Base-by-base conservation (phyloP, 2,797 vertebrate species). In the Champsocephalus esox region DNA sequence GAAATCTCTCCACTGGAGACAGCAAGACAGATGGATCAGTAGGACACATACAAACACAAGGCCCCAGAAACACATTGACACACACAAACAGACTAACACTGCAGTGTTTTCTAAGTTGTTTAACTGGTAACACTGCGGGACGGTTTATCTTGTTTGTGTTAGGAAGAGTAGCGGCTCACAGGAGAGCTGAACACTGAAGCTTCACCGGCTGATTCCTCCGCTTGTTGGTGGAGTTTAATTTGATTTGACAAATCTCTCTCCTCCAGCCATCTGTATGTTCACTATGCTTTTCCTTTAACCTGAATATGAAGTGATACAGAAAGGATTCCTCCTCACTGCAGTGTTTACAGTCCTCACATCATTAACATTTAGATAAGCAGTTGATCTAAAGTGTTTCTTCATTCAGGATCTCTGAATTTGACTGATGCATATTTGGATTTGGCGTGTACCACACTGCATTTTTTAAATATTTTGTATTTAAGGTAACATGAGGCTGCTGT, bases 231-330 rank as follows among this genome's bases (percentile, higher is more conserved):
- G 49, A 76, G 51, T 67, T 70, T 80, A 74, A 87, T 87, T 77
- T 81, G 69, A 74, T 84, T 77, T 75, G 74, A 83, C 77, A 81
- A 86, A 82, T 86, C 16, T 69, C 14, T 57, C 34, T 64, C 45
- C 80, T 81, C 44, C 13, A 49, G 81, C 69, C 76, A 1, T 21
- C 66, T 77, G 57, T 75, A 51, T 19, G n/a, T 55, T 73, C 10
- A 38, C 13, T 1, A 46, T 6, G 66, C 46, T 73, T 66, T 66
- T 46, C 54, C 61, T 68, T 65, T 19, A 58, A 45, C 55, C 68
- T 24, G 65, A 64, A 3, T 63, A 41, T 58, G 24, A 68, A 51
- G 17, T 45, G 46, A 70, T 66, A 12, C 66, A 73, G 48, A 75
- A 32, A 79, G 54, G 19, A 62, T 55, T 51, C 49, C 48, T 57